These are phyloP conservation scores for Aphidius colemani DNA, from an alignment of 2,888 invertebrate genomes.

Conservation along the genomic window DNA sequence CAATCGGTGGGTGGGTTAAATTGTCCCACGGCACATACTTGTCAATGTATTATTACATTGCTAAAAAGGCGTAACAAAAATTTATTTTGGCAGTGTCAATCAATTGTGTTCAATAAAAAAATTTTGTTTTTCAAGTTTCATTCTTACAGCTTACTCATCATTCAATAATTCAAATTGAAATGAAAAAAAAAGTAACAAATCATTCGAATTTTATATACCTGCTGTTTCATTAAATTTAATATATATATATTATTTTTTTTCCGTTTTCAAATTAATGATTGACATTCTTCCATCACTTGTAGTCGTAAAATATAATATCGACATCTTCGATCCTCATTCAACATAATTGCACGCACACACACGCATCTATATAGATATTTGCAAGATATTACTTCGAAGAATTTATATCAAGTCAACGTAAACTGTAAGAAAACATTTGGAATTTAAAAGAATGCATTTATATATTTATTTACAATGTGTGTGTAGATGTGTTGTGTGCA, in stretches of 20 bases:
- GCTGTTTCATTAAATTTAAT: conserved; percentile 1
- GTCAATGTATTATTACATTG: conserved; percentile 13
- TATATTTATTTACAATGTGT: background rate
- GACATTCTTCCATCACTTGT: conserved; percentile 3
- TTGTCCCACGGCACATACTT: conserved; percentile 21
- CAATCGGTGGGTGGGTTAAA: conserved; percentile 20
- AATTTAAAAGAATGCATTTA: background rate
- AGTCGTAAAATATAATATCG: conserved; percentile 3
- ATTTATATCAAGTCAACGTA: conserved; percentile 2
- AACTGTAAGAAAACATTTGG: conserved; percentile 1
- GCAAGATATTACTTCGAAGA: background rate
- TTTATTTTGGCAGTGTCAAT: conserved; percentile 2
- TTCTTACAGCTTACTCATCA: background rate
- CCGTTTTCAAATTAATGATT: conserved; percentile 10
- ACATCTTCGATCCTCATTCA: conserved; percentile 2
- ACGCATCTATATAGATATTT: no score
- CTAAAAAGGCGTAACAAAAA: background rate
- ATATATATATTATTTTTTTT: background rate
- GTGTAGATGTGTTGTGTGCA: background rate
- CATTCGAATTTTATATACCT: conserved; percentile 18
- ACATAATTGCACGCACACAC: conserved; percentile 4
- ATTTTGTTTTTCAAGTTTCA: conserved; percentile 9
- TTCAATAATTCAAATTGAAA: background rate
- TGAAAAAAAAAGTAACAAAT: background rate
- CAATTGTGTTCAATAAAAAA: conserved; percentile 7